Evolutionary conservation across 2,113 vertebrate genomes (phyloP), one percentile per base, ranked within the genome.

Genomic region (Menidia beryllina): DNA sequence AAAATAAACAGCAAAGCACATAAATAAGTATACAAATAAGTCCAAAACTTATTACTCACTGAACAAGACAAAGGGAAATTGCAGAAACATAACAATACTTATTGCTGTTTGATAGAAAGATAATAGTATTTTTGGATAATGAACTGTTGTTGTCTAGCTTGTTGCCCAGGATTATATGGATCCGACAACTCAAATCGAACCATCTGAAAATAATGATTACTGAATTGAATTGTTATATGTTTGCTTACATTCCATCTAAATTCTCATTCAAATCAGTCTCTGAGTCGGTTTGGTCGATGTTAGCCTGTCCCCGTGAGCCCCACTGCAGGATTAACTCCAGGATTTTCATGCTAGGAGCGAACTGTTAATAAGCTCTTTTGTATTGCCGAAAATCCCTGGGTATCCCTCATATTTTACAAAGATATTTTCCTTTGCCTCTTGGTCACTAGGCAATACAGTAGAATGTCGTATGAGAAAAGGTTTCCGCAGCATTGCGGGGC

Each of bases 301-400:
- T 4, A 47, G 14, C 4, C 9, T 17, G 27, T 64, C 36, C 39
- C 26, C 27, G 8, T 12, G 23, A 43, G 62, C 57, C 63, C 38
- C 6, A 43, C 62, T 56, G 7, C 21, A 26, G 51, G 54, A 57
- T 72, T 76, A 64, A 34, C 23, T 36, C 27, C 25, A 27, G 53
- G 57, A 27, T 66, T 65, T 61, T 13, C 6, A 39, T 38, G 49
- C 38, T 36, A 21, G 7, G 19, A 50, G 23, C 39, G 27, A 54
- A 64, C 76, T 74, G 50, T 76, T 55, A 72, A 75, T 53, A 25
- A 68, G 24, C 17, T 59, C 51, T 25, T 72, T 76, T 77, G 23
- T 56, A 9, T 59, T 34, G 7, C 17, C 55, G 50, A 66, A 68
- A 62, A 68, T 38, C 36, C 36, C 58, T 55, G 39, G 17, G 58